These are phyloP conservation scores for Lepidocyrtoides sp. DNA, from an alignment of 2,888 invertebrate species.

Conservation along the genomic window DNA sequence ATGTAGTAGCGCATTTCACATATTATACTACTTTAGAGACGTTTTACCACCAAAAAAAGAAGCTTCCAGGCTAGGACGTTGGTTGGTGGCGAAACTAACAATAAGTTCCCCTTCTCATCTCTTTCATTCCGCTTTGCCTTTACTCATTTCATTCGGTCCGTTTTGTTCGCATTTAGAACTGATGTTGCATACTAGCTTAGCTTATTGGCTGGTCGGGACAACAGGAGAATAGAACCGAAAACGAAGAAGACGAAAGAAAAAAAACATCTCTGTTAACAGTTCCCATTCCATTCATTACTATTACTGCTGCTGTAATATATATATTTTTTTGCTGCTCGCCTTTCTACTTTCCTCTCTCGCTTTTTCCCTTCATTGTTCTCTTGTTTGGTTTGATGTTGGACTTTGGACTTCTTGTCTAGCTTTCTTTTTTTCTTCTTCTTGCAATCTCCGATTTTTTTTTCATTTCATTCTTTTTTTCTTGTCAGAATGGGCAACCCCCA, in stretches of 20 bases:
- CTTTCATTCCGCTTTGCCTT: neutral
- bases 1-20: too few species aligned
- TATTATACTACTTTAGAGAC: neutral
- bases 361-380: neutral
- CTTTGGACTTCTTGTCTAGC: neutral
- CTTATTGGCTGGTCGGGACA: neutral
- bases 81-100: neutral
- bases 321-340: neutral
- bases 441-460: slow-evolving; percentile 24
- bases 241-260: too few species aligned
- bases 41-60: neutral
- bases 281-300: slow-evolving; percentile 54
- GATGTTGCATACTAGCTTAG: too few species aligned
- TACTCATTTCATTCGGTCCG: neutral
- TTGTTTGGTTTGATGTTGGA: neutral
- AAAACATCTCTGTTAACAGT: slow-evolving; percentile 26
- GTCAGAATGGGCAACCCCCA: neutral
- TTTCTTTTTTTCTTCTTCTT: neutral
- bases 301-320: neutral
- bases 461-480: slow-evolving; percentile 15
- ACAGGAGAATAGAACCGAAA: too few species aligned
- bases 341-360: neutral
- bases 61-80: neutral
- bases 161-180: too few species aligned
- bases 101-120: neutral